These are phyloP conservation scores for Lepisosteus oculatus DNA, from an alignment of 2,113 vertebrate species.

Conservation along the genomic window DNA sequence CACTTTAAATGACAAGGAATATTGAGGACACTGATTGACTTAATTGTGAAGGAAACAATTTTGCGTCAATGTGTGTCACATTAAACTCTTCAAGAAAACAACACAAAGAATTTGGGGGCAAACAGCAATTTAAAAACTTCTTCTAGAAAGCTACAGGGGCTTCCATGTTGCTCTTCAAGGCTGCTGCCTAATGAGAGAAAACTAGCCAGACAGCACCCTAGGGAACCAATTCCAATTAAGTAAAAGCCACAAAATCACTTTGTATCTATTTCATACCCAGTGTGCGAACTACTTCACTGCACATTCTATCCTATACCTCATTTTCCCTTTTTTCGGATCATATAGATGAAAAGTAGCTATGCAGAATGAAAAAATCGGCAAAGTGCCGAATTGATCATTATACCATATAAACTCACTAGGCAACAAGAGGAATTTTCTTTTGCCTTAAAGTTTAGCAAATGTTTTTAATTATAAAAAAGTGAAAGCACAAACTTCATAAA, in stretches of 20 bases:
- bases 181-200: slow-evolving; percentile 40
- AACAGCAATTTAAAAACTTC: slow-evolving; percentile 11
- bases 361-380: not conserved
- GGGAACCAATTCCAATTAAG: slow-evolving; percentile 35
- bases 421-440: not conserved
- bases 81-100: not conserved
- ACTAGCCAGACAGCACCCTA: slow-evolving; percentile 29
- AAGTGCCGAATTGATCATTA: not conserved
- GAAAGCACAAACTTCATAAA: not conserved
- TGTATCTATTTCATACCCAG: not conserved
- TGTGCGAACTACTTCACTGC: not conserved
- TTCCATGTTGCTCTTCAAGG: slow-evolving; percentile 21
- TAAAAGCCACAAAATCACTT: slow-evolving; percentile 9
- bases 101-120: slow-evolving; percentile 13
- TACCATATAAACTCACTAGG: not conserved
- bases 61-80: not conserved
- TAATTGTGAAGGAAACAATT: too few relatives aligned
- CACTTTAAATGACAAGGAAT: too few relatives aligned
- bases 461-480: not conserved
- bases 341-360: not conserved
- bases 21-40: too few relatives aligned
- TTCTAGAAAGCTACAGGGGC: slow-evolving; percentile 6
- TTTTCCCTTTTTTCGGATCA: not conserved
- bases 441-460: not conserved
- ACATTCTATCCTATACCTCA: not conserved